Base-by-base conservation (phyloP, 2,113 vertebrate species). In the Lycocorax pyrrhopterus region DNA sequence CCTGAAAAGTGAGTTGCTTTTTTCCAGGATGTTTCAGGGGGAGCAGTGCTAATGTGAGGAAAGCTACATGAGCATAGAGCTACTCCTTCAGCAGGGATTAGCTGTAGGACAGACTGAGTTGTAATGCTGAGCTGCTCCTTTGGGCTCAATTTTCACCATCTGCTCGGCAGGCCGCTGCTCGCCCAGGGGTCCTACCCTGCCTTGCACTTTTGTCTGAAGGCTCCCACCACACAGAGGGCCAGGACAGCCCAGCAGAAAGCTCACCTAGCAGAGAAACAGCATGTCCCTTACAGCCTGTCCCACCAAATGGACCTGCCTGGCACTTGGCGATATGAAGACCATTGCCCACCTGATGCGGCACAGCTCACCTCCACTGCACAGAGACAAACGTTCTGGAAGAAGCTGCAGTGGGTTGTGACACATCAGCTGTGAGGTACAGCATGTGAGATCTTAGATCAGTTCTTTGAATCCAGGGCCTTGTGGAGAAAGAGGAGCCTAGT, bases 251-350 rank as follows among this genome's bases (percentile, higher is more conserved):
- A 12, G 41, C 11, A 26, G 44, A 72, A 76, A 83, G 49, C 11
- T 88, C 16, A 83, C 5, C 17, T 44, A 67, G 26, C 26, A 63
- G 20, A 67, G 83, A 82, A 58, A 27, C 3, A 2, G 49, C 55
- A 52, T 2, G 2, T 47, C 55, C 49, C 25, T 76, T 71, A 51
- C 72, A 77, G 21, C 53, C 68, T 69, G 33, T 56, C 37, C 39
- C 46, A 59, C 51, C 30, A 67, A 47, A 32, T 4, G 5, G 53
- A 91, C 20, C 11, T 23, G 51, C 37, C 51, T 77, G 59, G 27
- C 0, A 1, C 21, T 33, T 63, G 66, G 35, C 0, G 0, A 55
- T 37, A 33, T 0, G 4, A 63, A 56, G 47, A 82, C 74, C 13
- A 33, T 25, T 7, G 3, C 18, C 35, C 52, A n/a, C 1, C 2